These are phyloP conservation scores for Hesperia comma DNA, from an alignment of 2,888 invertebrate genomes.

Conservation along the genomic window DNA sequence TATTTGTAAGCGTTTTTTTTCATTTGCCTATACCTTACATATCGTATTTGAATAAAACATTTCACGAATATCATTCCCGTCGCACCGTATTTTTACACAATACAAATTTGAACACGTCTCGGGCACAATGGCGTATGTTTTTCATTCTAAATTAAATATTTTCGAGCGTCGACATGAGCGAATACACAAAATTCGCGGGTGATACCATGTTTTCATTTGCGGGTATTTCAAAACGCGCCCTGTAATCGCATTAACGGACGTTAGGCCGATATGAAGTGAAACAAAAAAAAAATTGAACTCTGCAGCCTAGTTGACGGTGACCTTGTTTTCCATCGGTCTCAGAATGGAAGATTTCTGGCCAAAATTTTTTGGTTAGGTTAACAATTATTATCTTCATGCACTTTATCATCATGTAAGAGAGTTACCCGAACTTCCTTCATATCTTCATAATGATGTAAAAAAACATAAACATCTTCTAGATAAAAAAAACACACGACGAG, in stretches of 20 bases:
- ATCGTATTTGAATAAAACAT: conserved; percentile 16
- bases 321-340: no score
- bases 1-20: neutral
- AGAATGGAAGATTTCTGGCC: no score
- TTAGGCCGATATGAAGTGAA: no score
- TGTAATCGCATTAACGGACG: conserved; percentile 1
- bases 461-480: no score
- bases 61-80: conserved; percentile 18
- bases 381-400: no score
- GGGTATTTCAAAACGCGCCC: conserved; percentile 4
- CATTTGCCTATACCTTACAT: neutral
- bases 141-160: conserved; percentile 32
- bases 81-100: conserved; percentile 21
- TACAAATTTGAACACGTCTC: conserved; percentile 24
- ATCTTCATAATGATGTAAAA: no score
- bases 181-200: conserved; percentile 14
- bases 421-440: no score
- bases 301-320: no score
- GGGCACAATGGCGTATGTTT: conserved; percentile 31
- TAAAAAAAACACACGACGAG: no score
- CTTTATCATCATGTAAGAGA: no score
- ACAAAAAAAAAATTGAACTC: no score
- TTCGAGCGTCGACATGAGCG: conserved; percentile 6
- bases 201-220: conserved; percentile 10
- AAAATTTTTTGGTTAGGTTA: no score